Evolutionary conservation across 2,888 invertebrate species (phyloP), one percentile per base, ranked within the genome.

Genomic region (Linnaemya tessellans): DNA sequence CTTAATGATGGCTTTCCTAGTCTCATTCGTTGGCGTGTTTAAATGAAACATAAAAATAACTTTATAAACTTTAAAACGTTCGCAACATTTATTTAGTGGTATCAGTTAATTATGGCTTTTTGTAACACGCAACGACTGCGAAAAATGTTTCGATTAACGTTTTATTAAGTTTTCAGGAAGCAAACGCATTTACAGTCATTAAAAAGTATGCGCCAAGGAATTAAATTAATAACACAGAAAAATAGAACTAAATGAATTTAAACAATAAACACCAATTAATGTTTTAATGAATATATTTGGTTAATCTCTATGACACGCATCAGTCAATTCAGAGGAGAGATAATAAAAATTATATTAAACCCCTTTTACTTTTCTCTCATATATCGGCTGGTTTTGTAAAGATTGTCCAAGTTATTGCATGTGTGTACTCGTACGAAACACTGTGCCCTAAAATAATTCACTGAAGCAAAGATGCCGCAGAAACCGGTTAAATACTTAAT

Each of bases 61-160:
- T 64, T 64, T 41, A 64, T 43, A 54, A 41, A 64, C 64, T 64
- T 43, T 54, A 56, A 65, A 56, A 56, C 18, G 43, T 43, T 56
- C 15, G 75, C 43, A 65, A 65, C 56, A 75, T 75, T 75, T 62
- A 62, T 51, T 51, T 7, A 62, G 74, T 49, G 62, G 38, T 74
- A 51, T 62, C 38, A 38, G 49, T 64, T 41, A 64, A 51, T 62
- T 38, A 22, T 20, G 58, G 22, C 74, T 49, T 38, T 51, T 74
- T 22, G 38, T 51, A 51, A 62, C 74, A 74, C 51, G 74, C 62
- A 62, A 64, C 20, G 35, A 3, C 10, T 10, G 43, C 18, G 25
- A n/a, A 25, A 54, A 25, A 11, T n/a, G 25, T 56, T 51, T 65
- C 5, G 43, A 65, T 46, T 46, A n/a, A 65, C n/a, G 8, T 49